phyloP scores from a whole-genome alignment of 2,113 vertebrate species.

The Ammodytes dubius region DNA sequence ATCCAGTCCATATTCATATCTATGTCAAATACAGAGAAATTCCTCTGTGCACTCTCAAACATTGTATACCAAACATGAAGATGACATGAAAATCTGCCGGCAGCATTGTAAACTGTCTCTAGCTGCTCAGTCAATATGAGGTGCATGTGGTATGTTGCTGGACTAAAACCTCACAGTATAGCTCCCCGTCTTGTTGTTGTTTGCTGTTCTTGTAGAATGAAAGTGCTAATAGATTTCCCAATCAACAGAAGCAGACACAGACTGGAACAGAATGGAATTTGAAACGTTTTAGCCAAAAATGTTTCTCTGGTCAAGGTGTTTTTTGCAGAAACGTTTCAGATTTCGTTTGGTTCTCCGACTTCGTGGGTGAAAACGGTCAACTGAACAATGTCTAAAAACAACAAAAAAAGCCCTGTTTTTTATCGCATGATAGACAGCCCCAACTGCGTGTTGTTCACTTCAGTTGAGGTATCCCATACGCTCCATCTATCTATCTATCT shows the following conservation, averaged over 20 bases:
- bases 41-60: not conserved
- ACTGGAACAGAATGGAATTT: constrained; percentile 88
- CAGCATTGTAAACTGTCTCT: not conserved
- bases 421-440: not conserved
- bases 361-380: constrained; percentile 40
- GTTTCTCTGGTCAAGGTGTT: constrained; percentile 87
- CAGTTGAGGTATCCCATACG: too few relatives aligned
- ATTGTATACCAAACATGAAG: not conserved
- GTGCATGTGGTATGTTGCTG: not conserved
- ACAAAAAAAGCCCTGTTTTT: not conserved
- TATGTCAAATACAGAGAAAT: not conserved
- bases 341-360: constrained; percentile 86
- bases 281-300: constrained; percentile 92
- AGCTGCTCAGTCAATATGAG: constrained; percentile 7
- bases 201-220: constrained; percentile 1
- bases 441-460: too few relatives aligned
- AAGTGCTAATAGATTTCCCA: not conserved
- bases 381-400: not conserved
- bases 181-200: not conserved
- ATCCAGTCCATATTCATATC: not conserved
- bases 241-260: constrained; percentile 35
- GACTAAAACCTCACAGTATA: not conserved
- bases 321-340: constrained; percentile 92
- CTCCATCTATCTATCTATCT: too few relatives aligned
- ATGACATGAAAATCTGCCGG: not conserved